Percentiles rank a stretch among this genome's conserved stretches.
Conservation (phyloP, 92 coral and sea anemone species). For the Anthopleura xanthogrammica region DNA sequence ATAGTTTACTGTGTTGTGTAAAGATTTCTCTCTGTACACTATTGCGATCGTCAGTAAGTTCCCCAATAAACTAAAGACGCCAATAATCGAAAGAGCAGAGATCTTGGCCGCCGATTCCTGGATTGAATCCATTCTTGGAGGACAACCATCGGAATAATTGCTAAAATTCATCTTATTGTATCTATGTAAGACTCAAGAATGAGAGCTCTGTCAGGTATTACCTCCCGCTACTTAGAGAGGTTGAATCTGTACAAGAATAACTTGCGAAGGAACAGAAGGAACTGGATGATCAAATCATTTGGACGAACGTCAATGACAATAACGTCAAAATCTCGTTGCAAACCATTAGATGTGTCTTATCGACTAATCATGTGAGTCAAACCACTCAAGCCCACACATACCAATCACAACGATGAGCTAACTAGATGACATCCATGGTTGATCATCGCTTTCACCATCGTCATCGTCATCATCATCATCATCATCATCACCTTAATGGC, state of each 20-base stretch:
- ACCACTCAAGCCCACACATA: background rate
- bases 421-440: background rate
- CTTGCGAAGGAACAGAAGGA: background rate
- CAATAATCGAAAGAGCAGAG: constrained; percentile 10
- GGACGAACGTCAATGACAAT: background rate
- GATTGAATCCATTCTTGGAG: background rate
- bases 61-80: constrained; percentile 20
- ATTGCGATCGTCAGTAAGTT: constrained; percentile 29
- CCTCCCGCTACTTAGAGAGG: background rate
- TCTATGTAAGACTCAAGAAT: background rate
- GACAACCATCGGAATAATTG: constrained; percentile 1
- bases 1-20: constrained; percentile 39
- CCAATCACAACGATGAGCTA: background rate
- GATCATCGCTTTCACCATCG: background rate
- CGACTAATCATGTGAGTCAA: background rate
- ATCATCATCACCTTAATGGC: background rate
- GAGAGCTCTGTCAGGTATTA: background rate
- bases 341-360: background rate
- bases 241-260: background rate
- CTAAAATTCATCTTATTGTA: constrained; percentile 5
- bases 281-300: background rate
- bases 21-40: constrained; percentile 31
- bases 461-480: constrained; percentile 1
- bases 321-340: background rate
- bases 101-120: constrained; percentile 20